Evolutionary conservation across 2,797 vertebrate species (phyloP), one percentile per base, ranked within the genome.

Genomic region (Bryconaethiops microstoma): DNA sequence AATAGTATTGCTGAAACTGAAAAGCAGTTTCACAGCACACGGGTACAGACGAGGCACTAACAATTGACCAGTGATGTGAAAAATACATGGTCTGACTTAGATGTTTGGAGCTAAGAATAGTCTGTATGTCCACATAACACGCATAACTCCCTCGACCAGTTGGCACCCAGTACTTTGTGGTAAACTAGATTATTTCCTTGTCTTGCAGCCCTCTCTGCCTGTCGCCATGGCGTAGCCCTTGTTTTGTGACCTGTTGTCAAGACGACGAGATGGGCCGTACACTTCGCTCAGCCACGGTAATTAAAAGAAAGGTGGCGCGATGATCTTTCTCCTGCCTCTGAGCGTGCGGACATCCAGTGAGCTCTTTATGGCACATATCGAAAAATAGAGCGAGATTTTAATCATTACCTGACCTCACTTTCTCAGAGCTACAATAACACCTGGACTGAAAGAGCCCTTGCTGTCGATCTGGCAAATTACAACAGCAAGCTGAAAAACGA

Each of bases 241-340:
- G 91, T n/a, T 92, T 89, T 88, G 87, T 86, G 88, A 87, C 83
- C 79, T 82, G 90, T 92, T 45, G 88, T 92, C 90, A 90, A 84
- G 86, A 88, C 87, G 88, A 89, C 85, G 29, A 82, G 83, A 86
- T 81, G 71, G 89, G 88, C 83, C 69, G 89, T 88, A 84, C 81
- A 63, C 74, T 68, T 55, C 72, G 48, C 80, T 81, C 63, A 12
- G 75, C 84, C 77, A 85, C 55, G 80, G 78, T 87, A 40, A 76
- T 82, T 68, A 81, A 84, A 83, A 65, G 75, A 76, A 76, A 81
- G 67, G 63, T 74, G 65, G 63, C 48, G 4, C 71, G 60, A 50
- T 64, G 67, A 78, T 76, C 79, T 16, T 77, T 73, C 79, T 80
- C 59, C 77, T 84, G 63, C 42, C 76, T 52, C 74, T 77, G 63